Evolutionary conservation across 2,888 invertebrate genomes (phyloP), one percentile per base, ranked within the genome.

Genomic region (Conops quadrifasciatus): DNA sequence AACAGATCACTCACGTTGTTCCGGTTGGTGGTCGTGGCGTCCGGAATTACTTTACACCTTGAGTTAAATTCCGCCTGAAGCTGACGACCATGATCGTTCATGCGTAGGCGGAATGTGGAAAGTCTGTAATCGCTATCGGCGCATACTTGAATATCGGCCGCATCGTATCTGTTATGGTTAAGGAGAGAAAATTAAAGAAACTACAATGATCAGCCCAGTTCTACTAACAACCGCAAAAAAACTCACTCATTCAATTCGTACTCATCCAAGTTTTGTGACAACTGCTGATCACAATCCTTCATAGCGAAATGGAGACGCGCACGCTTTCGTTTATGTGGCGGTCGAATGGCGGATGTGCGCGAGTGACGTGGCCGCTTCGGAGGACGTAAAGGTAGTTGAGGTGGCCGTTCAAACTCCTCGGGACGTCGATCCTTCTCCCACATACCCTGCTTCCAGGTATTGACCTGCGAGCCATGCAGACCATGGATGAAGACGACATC

Each of bases 401-500:
- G 86, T 21, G 86, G 85, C 26, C 86, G 80, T 71, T 86, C 78
- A 56, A 86, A 85, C 49, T 81, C 80, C 11, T 84, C 86, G 15
- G 84, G 84, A 19, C 81, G 80, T 9, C 85, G 82, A 47, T 85
- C 84, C 24, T 84, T 85, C 59, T 82, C 87, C 92, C 92, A 92
- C 36, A 90, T 87, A 0, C 92, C 92, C 81, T 94, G 94, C 60
- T 93, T 88, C 95, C 95, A 95, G 0, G 95, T 95, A 79, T 92
- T 92, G 24, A 90, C 89, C 43, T 93, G 87, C 0, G 94, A 94
- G 0, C 93, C 90, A 68, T 85, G 86, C 24, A 85, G 77, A 0
- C 84, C 95, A 80, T 96, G 95, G 0, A 95, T 90, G 80, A 96
- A 94, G 24, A 96, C 89, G 26, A 95, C 89, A 81, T 96, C 95